These are phyloP conservation scores for Hydrolagus affinis DNA, from an alignment of 2,113 vertebrate species.

Conservation along the genomic window DNA sequence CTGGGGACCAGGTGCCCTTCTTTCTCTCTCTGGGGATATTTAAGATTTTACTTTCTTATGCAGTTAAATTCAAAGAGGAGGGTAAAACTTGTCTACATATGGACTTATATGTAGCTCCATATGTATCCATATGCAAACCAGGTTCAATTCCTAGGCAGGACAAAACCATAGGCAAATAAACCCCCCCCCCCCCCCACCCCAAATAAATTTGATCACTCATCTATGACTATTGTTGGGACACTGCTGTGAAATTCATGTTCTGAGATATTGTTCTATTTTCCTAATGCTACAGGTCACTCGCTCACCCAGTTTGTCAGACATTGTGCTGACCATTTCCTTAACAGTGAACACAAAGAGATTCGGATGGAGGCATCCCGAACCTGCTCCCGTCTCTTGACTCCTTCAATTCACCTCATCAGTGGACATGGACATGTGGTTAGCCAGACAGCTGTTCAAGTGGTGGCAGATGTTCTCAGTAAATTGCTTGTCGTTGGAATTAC, in stretches of 20 bases:
- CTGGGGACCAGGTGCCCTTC: too few species aligned
- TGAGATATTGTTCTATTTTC: background rate
- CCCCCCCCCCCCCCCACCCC: too few species aligned
- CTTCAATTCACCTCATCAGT: slow-evolving; percentile 87
- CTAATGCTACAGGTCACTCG: slow-evolving; percentile 70
- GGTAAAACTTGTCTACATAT: too few species aligned
- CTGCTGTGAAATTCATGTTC: background rate
- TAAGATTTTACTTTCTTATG: too few species aligned
- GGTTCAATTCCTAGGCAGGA: too few species aligned
- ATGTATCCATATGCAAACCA: too few species aligned
- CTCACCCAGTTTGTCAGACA: slow-evolving; percentile 98
- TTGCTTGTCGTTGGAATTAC: slow-evolving; percentile 95
- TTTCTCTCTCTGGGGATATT: too few species aligned
- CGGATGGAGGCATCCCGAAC: slow-evolving; percentile 93
- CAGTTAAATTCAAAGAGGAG: too few species aligned
- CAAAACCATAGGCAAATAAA: too few species aligned
- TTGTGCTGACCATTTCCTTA: slow-evolving; percentile 93
- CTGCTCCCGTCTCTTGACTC: slow-evolving; percentile 86
- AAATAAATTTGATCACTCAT: too few species aligned
- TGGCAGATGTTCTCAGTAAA: slow-evolving; percentile 95
- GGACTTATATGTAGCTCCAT: too few species aligned
- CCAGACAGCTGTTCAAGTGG: slow-evolving; percentile 93
- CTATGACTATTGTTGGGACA: too few species aligned
- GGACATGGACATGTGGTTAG: slow-evolving; percentile 88
- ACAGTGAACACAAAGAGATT: slow-evolving; percentile 96